Evolutionary conservation across 2,113 vertebrate genomes (phyloP).

Genomic region (Morone saxatilis): DNA sequence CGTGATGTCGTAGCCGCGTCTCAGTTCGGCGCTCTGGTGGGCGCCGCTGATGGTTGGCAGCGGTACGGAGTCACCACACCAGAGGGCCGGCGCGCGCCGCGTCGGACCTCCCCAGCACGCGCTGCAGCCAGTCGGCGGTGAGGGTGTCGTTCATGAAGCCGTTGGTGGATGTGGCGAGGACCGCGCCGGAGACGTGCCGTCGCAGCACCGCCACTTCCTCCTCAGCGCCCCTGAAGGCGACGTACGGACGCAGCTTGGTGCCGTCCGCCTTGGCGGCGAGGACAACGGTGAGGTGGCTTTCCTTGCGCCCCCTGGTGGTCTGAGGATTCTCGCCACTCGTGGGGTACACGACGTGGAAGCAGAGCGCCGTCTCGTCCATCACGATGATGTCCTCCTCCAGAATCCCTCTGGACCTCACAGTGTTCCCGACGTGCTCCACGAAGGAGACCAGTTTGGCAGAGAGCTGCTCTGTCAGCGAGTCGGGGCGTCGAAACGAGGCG

Average conservation of each 20-base stretch:
- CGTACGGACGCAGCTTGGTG: neutral
- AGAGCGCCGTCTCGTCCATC: neutral
- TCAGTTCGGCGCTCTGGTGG: neutral
- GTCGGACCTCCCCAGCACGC: neutral
- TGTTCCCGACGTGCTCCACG: neutral
- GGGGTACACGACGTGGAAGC: neutral
- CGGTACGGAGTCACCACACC: constrained; percentile 13
- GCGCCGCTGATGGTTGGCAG: neutral
- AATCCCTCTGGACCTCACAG: neutral
- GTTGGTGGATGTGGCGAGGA: neutral
- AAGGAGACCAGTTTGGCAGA: neutral
- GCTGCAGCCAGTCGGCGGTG: neutral
- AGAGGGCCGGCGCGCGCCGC: neutral
- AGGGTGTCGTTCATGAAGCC: neutral
- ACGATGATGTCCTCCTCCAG: neutral
- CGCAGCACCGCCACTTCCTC: neutral
- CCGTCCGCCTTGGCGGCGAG: neutral
- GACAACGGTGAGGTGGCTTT: neutral
- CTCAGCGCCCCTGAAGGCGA: neutral
- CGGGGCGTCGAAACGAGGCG: neutral
- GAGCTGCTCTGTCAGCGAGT: neutral
- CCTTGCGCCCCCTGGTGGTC: neutral
- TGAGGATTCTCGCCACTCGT: neutral
- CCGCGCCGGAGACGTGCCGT: neutral
- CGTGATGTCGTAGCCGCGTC: neutral